Conservation (phyloP, 2,888 invertebrate species). For the Ligdia adustata region DNA sequence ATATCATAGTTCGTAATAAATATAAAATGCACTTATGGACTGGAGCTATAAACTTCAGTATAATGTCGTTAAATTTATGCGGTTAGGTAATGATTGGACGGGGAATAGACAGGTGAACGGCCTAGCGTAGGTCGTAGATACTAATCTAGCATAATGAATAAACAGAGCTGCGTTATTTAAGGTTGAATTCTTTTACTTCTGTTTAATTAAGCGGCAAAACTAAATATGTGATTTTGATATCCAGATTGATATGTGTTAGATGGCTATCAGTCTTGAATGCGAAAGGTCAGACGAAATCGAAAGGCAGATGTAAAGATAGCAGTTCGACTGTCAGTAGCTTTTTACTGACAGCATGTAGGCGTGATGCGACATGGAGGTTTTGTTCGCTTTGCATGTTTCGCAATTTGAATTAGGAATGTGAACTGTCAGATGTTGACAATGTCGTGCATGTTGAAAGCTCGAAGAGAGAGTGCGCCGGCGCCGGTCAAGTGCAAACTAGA, state of each 20-base stretch:
- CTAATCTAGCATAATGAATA: not conserved
- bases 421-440: constrained; percentile 40
- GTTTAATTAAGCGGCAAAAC: not conserved
- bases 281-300: constrained; percentile 35
- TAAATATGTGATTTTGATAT: constrained; percentile 3
- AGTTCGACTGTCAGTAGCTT: constrained; percentile 39
- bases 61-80: constrained; percentile 7
- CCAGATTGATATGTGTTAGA: constrained; percentile 22
- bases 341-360: constrained; percentile 28
- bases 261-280: constrained; percentile 23
- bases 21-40: constrained; percentile 16
- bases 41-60: constrained; percentile 16
- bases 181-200: not conserved
- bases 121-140: constrained; percentile 21
- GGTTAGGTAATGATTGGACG: constrained; percentile 20
- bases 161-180: too few relatives aligned
- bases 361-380: constrained; percentile 26
- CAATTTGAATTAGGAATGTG: constrained; percentile 43
- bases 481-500: constrained; percentile 30
- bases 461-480: constrained; percentile 33
- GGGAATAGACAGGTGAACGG: constrained; percentile 29
- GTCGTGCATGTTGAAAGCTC: constrained; percentile 41
- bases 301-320: constrained; percentile 51
- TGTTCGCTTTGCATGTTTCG: constrained; percentile 48
- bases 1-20: not conserved